Evolutionary conservation across 2,113 vertebrate genomes (phyloP), one percentile per base, ranked within the genome.

Genomic region (Neogobius melanostomus): DNA sequence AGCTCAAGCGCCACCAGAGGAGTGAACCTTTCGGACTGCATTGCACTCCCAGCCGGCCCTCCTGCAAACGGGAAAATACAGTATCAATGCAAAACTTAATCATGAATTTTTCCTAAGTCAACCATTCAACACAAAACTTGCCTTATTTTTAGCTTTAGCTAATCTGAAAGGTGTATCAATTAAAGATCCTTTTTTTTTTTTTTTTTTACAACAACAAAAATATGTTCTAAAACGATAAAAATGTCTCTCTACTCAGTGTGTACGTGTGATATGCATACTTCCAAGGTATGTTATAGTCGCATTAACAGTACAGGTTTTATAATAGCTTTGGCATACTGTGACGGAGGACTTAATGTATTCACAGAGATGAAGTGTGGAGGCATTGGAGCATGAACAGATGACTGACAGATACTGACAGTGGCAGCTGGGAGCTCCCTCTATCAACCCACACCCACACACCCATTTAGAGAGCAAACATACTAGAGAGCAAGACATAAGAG

Each of bases 1-100:
- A 99, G 89, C 77, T 99, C 96, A 83, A 99, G 68, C 60, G 95
- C 94, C 21, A 97, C 95, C 75, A 98, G 84, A 73, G 96, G 96
- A 1, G 69, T 91, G 81, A 99, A 98, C 54, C 91, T 72, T 75
- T 93, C 76, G 14, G 92, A 90, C 69, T 64, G 45, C 62, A 64
- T 64, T 46, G 15, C 45, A 47, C 44, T 45, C 62, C 44, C 15
- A 17, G 6, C 16, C n/a, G 2, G 62, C 83, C 87, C 83, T 74
- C 89, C 88, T 91, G 87, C 6, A 73, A 28, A 49, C 16, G 7
- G 54, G 49, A 43, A 61, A 50, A 9, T n/a, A 61, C 7, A 61
- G 36, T 10, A 54, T 21, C 7, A 53, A 51, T n/a, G 17, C n/a
- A 7, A 8, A 17, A n/a, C 15, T 53, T 9, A 15, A 6, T n/a